Conservation (phyloP, 2,888 invertebrate genomes). For the Synergus itoensis region DNA sequence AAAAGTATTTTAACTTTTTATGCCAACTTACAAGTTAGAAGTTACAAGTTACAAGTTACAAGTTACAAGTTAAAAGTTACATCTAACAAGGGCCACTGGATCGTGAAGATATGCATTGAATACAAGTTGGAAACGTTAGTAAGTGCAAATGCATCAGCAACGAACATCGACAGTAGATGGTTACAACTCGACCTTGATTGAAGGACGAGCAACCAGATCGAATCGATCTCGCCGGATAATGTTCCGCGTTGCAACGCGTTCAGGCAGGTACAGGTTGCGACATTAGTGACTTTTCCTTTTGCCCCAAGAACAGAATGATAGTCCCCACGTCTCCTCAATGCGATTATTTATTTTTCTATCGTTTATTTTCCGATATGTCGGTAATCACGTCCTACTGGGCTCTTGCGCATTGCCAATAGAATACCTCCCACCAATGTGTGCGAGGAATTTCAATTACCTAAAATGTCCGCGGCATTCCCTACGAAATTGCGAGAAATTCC, state of each 20-base stretch:
- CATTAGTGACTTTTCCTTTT: conserved; percentile 36
- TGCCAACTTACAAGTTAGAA: too few species aligned
- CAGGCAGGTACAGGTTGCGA: conserved; percentile 32
- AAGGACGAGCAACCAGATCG: conserved; percentile 45
- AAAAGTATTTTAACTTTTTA: too few species aligned
- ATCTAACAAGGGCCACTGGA: conserved; percentile 25
- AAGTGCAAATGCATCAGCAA: conserved; percentile 32
- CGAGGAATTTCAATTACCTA: conserved; percentile 7
- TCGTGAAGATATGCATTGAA: conserved; percentile 28
- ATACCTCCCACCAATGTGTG: not conserved
- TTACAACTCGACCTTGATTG: conserved; percentile 43
- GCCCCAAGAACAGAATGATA: conserved; percentile 7
- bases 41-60: not conserved
- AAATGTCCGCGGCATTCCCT: not conserved
- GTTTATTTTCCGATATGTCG: conserved; percentile 37
- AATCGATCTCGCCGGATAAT: conserved; percentile 49
- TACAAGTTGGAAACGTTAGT: conserved; percentile 10
- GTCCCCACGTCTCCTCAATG: not conserved
- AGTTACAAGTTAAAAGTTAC: not conserved
- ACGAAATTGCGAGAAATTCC: not conserved
- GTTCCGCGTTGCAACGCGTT: conserved; percentile 46
- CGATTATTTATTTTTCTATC: conserved; percentile 22
- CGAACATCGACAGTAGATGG: conserved; percentile 35
- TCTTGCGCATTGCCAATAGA: not conserved
- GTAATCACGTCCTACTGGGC: conserved; percentile 31